phyloP scores from a whole-genome alignment of 2,113 vertebrate species.

The Tricholaema leucomelas region DNA sequence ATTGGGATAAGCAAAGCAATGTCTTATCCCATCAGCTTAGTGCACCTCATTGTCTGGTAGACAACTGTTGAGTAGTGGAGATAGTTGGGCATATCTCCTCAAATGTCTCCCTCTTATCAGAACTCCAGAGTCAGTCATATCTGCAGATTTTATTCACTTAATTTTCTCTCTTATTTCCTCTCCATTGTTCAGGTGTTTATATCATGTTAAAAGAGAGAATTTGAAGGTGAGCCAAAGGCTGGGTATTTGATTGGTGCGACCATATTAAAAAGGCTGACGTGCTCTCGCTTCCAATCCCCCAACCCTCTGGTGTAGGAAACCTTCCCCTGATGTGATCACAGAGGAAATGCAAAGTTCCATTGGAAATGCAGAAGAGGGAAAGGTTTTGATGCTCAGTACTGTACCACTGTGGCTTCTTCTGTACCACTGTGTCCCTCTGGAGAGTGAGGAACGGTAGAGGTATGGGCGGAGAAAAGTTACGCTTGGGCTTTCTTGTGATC shows the following conservation, averaged over 20 bases:
- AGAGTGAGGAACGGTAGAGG: background rate
- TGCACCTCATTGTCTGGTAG: background rate
- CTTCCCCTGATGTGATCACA: background rate
- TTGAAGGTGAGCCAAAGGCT: conserved; percentile 36
- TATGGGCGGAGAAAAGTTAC: background rate
- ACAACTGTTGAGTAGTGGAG: background rate
- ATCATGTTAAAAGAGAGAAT: conserved; percentile 19
- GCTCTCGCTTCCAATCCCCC: conserved; percentile 33
- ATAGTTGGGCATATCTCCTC: background rate
- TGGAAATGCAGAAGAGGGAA: background rate
- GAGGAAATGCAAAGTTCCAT: background rate
- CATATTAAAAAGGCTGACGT: conserved; percentile 8
- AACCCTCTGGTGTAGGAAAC: conserved; percentile 14
- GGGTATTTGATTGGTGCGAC: conserved; percentile 8
- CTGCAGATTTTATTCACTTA: background rate
- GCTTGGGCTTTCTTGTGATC: background rate
- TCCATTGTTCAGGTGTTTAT: conserved; percentile 9
- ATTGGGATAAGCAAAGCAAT: background rate
- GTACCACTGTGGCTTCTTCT: background rate
- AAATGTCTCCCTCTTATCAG: background rate
- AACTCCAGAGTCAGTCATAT: background rate
- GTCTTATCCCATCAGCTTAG: background rate
- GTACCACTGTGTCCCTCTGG: background rate
- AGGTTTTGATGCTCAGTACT: background rate
- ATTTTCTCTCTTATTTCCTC: background rate